Evolutionary conservation across 2,113 vertebrate genomes (phyloP).

Genomic region (Coptodon rendalli): DNA sequence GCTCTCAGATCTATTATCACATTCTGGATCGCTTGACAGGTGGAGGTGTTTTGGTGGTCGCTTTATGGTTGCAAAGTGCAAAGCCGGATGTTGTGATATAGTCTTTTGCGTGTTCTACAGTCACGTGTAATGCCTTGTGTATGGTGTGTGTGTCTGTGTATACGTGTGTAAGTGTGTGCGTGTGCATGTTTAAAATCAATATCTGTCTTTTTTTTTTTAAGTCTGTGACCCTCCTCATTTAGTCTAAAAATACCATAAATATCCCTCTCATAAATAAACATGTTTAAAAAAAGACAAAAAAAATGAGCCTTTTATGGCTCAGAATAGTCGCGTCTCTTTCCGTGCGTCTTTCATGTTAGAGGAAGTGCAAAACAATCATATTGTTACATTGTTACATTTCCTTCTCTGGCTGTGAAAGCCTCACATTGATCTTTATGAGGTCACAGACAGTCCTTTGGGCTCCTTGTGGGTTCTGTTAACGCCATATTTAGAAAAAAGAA

Average conservation of each 20-base stretch:
- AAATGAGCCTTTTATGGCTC: constrained; percentile 68
- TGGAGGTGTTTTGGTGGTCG: constrained; percentile 44
- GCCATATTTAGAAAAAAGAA: constrained; percentile 23
- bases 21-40: constrained; percentile 32
- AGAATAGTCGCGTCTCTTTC: constrained; percentile 68
- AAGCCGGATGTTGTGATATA: constrained; percentile 55
- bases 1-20: constrained; percentile 44
- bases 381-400: constrained; percentile 84
- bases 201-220: constrained; percentile 30
- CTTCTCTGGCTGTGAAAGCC: constrained; percentile 68
- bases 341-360: constrained; percentile 73
- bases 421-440: constrained; percentile 73
- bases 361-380: constrained; percentile 77
- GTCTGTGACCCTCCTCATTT: constrained; percentile 53
- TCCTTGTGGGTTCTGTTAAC: constrained; percentile 15
- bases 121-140: neutral
- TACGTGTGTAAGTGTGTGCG: neutral
- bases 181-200: constrained; percentile 4
- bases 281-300: constrained; percentile 65
- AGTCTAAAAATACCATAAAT: constrained; percentile 70
- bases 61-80: constrained; percentile 35
- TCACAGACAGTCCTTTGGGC: constrained; percentile 40
- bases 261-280: constrained; percentile 71
- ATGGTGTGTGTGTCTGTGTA: neutral
- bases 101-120: neutral